Conservation (phyloP, 2,888 invertebrate genomes). For the Drosophila macrothrix region DNA sequence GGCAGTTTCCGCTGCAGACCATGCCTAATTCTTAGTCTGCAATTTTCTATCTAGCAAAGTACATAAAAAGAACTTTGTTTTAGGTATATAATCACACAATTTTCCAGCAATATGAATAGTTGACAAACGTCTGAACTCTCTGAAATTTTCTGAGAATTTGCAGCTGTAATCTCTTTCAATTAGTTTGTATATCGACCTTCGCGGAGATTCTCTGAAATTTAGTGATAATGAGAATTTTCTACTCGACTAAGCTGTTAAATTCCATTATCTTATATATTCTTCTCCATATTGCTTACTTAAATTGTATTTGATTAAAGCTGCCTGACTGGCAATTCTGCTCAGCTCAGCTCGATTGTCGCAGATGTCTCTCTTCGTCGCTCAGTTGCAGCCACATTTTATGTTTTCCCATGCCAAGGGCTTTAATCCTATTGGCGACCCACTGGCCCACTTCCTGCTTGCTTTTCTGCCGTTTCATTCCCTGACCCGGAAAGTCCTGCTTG, state of each 20-base stretch:
- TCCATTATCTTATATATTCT: not conserved
- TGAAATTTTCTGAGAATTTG: too few relatives aligned
- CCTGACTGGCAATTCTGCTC: not conserved
- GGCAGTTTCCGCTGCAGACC: too few relatives aligned
- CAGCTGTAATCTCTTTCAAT: too few relatives aligned
- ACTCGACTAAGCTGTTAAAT: not conserved
- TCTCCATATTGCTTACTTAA: not conserved
- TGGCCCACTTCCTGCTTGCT: not conserved
- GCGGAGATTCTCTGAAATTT: not conserved
- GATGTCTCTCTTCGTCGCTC: not conserved
- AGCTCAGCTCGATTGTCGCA: not conserved
- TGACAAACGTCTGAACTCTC: not conserved
- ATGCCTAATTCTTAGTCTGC: not conserved
- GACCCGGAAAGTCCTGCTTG: not conserved
- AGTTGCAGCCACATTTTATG: not conserved
- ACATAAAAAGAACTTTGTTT: too few relatives aligned
- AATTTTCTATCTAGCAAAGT: fast-evolving
- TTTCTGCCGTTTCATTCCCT: not conserved
- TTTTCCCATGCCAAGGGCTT: not conserved
- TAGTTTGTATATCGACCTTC: too few relatives aligned
- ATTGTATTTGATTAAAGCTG: not conserved
- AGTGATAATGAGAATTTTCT: not conserved
- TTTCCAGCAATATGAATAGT: not conserved
- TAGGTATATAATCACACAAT: not conserved
- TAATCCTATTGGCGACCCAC: not conserved